Conservation (phyloP, 2,888 invertebrate species). For the Gnatocerus cornutus region DNA sequence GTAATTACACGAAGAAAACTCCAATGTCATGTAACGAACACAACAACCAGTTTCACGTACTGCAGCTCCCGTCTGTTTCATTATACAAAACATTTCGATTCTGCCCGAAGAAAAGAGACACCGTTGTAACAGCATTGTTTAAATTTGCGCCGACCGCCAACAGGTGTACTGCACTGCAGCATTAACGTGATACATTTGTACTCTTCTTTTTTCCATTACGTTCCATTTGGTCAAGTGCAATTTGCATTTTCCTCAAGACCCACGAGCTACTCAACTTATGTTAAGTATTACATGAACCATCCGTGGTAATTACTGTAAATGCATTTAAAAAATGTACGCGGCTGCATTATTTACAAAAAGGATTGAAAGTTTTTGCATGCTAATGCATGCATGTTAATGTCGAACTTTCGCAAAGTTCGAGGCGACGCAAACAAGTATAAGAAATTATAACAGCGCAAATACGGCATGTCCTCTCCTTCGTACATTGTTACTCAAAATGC, state of each 20-base stretch:
- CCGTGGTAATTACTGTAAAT: slow-evolving; percentile 23
- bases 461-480: slow-evolving; percentile 5
- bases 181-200: slow-evolving; percentile 38
- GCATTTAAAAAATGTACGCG: slow-evolving; percentile 14
- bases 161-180: slow-evolving; percentile 53
- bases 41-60: slow-evolving; percentile 41
- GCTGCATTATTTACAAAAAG: slow-evolving; percentile 31
- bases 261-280: slow-evolving; percentile 21
- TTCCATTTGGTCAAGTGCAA: slow-evolving; percentile 22
- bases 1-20: slow-evolving; percentile 44
- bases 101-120: slow-evolving; percentile 17
- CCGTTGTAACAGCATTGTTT: slow-evolving; percentile 11
- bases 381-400: slow-evolving; percentile 22
- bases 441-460: slow-evolving; percentile 15
- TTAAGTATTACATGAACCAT: slow-evolving; percentile 23
- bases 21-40: slow-evolving; percentile 42
- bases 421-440: slow-evolving; percentile 7
- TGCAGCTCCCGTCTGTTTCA: slow-evolving; percentile 25
- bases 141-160: slow-evolving; percentile 26
- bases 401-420: slow-evolving; percentile 10
- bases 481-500: slow-evolving; percentile 1
- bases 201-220: slow-evolving; percentile 28
- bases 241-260: slow-evolving; percentile 33
- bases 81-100: slow-evolving; percentile 38
- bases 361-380: slow-evolving; percentile 32